Evolutionary conservation across 2,888 invertebrate species (phyloP).

Genomic region (Eupithecia subfuscata): DNA sequence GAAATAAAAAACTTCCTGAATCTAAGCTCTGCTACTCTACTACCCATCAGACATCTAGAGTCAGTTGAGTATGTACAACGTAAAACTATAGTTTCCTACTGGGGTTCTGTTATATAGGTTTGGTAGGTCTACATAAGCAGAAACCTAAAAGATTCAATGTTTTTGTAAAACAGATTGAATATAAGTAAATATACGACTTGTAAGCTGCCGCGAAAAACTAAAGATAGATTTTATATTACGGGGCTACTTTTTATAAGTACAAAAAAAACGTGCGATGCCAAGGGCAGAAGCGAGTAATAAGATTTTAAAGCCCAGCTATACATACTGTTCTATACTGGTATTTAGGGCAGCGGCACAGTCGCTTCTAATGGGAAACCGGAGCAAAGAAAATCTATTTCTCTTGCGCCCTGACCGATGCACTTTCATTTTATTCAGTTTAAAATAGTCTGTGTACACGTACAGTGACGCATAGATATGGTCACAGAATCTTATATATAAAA

Average conservation of each 20-base stretch:
- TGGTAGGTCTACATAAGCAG: too few species aligned
- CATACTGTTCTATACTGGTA: constrained; percentile 51
- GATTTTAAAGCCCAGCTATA: neutral
- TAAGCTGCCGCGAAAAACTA: neutral
- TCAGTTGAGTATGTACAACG: neutral
- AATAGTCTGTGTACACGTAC: constrained; percentile 24
- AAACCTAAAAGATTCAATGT: too few species aligned
- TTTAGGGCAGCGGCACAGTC: constrained; percentile 66
- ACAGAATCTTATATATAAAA: neutral
- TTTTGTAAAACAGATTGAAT: neutral
- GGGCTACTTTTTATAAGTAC: neutral
- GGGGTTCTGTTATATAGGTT: too few species aligned
- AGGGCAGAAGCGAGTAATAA: neutral
- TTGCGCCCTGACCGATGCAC: constrained; percentile 51
- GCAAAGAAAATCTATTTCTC: constrained; percentile 72
- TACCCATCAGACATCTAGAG: neutral
- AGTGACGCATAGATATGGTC: constrained; percentile 32
- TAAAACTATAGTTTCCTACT: neutral
- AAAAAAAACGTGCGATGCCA: neutral
- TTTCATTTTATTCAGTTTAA: constrained; percentile 59
- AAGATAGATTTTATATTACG: neutral
- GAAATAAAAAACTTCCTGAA: neutral
- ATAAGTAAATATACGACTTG: neutral
- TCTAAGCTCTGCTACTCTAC: neutral
- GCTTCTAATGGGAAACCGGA: constrained; percentile 52